Percentiles rank a stretch among this genome's conserved stretches.
Evolutionary conservation across 2,888 invertebrate species (phyloP).

Genomic region (Pandemis heparana): DNA sequence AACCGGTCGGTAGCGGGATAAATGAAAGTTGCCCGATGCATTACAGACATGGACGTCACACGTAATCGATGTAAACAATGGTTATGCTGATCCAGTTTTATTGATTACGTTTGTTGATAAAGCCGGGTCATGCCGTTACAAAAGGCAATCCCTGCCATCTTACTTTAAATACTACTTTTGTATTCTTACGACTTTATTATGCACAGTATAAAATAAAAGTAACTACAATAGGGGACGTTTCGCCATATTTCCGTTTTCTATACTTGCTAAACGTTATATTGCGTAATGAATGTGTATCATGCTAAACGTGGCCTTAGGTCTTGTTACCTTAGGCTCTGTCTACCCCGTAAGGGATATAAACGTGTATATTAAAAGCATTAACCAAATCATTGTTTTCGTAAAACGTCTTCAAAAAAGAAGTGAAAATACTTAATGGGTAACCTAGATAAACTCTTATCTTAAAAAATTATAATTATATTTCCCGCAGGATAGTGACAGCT

Average conservation of each 20-base stretch:
- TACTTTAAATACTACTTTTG: neutral
- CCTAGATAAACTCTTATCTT: no score
- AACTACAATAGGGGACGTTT: neutral
- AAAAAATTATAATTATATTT: no score
- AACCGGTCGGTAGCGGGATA: neutral
- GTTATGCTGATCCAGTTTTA: neutral
- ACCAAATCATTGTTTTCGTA: neutral
- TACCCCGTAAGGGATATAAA: no score
- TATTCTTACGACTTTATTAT: neutral
- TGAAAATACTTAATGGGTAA: no score
- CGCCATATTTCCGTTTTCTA: neutral
- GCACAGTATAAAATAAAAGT: no score
- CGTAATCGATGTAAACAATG: constrained; percentile 7
- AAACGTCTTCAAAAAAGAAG: neutral
- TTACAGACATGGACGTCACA: constrained; percentile 1
- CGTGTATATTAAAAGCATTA: no score
- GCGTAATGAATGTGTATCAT: no score
- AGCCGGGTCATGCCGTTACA: neutral
- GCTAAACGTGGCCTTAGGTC: no score
- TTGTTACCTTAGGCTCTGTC: no score
- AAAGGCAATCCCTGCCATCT: neutral
- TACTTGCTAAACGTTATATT: no score
- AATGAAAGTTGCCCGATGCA: neutral
- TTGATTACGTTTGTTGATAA: constrained; percentile 1
- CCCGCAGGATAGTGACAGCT: no score